Conservation (phyloP, 2,113 vertebrate species). For the Corythaixoides concolor region DNA sequence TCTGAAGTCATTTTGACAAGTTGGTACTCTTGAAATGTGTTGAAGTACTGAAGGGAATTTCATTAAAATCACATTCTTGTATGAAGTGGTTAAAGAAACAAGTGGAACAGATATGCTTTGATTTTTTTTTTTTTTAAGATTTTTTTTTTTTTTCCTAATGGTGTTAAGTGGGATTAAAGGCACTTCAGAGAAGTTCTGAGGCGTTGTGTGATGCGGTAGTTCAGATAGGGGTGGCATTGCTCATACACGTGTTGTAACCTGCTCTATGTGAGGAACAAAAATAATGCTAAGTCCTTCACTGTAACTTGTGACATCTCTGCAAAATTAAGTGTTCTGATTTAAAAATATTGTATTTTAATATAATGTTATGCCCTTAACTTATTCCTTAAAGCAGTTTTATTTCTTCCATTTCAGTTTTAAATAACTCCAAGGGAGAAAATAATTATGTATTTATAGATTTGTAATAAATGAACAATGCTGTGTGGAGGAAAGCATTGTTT, state of each 20-base stretch:
- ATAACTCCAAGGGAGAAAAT: constrained; percentile 3
- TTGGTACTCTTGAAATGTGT: not conserved
- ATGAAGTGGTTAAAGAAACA: not conserved
- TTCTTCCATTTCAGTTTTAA: constrained; percentile 1
- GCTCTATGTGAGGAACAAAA: not conserved
- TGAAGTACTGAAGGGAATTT: not conserved
- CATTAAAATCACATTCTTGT: not conserved
- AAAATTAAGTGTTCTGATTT: not conserved
- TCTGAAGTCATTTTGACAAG: not conserved
- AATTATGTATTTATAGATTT: not conserved
- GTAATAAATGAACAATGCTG: not conserved
- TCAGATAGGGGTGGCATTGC: not conserved
- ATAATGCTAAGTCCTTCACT: not conserved
- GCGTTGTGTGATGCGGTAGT: not conserved
- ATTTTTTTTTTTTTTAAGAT: not conserved
- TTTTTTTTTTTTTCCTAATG: not conserved
- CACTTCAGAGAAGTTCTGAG: not conserved
- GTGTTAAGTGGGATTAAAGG: not conserved
- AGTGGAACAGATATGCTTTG: not conserved
- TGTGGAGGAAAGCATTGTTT: not conserved
- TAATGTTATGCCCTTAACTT: not conserved
- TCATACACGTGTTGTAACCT: not conserved
- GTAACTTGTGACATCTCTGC: not conserved
- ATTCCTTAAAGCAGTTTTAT: not conserved
- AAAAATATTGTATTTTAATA: not conserved